These are phyloP conservation scores for Cariama cristata DNA, from an alignment of 2,113 vertebrate genomes.

Conservation along the genomic window DNA sequence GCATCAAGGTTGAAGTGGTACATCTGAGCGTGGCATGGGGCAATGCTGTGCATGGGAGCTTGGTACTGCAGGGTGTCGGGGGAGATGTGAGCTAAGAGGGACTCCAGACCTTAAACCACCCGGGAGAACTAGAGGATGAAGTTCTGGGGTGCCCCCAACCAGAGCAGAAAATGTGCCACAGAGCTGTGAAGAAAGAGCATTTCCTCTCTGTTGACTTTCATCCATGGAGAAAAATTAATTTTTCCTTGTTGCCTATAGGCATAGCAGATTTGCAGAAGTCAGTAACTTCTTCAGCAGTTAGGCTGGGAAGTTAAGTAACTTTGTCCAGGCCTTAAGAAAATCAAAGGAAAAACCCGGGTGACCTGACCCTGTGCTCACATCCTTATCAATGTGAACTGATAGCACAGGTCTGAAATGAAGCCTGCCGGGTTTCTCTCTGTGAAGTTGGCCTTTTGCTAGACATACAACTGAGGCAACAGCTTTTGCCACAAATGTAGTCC, in stretches of 20 bases:
- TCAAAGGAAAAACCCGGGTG: constrained; percentile 27
- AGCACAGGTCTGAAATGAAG: constrained; percentile 48
- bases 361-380: constrained; percentile 19
- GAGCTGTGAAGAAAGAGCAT: not conserved
- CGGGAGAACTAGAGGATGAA: not conserved
- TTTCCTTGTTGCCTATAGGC: constrained; percentile 13
- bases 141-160: not conserved
- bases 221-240: not conserved
- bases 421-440: constrained; percentile 23
- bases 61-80: accelerated
- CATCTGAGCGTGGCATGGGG: accelerated
- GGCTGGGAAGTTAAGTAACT: constrained; percentile 28
- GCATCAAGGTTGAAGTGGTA: not conserved
- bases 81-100: not conserved
- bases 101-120: not conserved
- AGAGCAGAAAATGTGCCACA: not conserved
- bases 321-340: constrained; percentile 35
- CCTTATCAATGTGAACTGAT: constrained; percentile 15
- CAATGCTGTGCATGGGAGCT: accelerated
- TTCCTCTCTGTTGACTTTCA: not conserved
- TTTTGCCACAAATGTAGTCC: constrained; percentile 47
- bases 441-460: constrained; percentile 59
- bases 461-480: constrained; percentile 36
- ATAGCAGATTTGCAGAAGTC: constrained; percentile 19
- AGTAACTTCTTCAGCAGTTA: constrained; percentile 23